These are phyloP conservation scores for Brachionus koreanus DNA, from an alignment of 1,140 invertebrate genomes.

Conservation along the genomic window DNA sequence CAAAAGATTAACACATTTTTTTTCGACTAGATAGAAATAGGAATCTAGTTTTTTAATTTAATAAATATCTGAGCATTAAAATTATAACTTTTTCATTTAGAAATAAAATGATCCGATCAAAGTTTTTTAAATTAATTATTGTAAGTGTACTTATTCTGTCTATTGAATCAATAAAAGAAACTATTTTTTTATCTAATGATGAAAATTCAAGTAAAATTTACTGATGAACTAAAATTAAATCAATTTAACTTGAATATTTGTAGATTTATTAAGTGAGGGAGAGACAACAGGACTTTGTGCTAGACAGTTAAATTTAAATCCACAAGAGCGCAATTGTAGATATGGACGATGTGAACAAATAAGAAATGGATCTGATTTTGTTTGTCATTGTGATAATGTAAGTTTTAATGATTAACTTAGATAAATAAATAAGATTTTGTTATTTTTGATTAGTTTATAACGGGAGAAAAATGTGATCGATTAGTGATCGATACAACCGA, in stretches of 20 bases:
- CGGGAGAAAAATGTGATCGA: slow-evolving; percentile 14
- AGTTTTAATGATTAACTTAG: not conserved
- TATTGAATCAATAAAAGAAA: not conserved
- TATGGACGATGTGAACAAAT: slow-evolving; percentile 42
- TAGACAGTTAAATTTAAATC: not conserved
- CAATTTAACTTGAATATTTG: not conserved
- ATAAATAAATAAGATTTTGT: not conserved
- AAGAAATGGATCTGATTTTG: slow-evolving; percentile 41
- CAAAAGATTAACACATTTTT: slow-evolving; percentile 20
- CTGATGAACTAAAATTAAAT: not conserved
- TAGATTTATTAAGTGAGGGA: not conserved
- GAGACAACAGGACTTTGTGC: not conserved
- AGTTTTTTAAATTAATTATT: not conserved
- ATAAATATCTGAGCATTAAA: not conserved
- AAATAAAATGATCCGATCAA: not conserved
- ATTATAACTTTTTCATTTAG: not conserved
- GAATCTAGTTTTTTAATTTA: not conserved
- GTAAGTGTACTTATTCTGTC: not conserved
- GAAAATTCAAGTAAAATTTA: not conserved
- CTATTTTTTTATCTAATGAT: not conserved
- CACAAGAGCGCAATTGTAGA: slow-evolving; percentile 32
- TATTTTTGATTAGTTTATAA: slow-evolving; percentile 11
- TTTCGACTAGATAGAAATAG: not conserved
- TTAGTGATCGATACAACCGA: not conserved
- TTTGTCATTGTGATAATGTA: slow-evolving; percentile 43